phyloP scores from a whole-genome alignment of 2,888 invertebrate species.

The Chloroclysta siterata region DNA sequence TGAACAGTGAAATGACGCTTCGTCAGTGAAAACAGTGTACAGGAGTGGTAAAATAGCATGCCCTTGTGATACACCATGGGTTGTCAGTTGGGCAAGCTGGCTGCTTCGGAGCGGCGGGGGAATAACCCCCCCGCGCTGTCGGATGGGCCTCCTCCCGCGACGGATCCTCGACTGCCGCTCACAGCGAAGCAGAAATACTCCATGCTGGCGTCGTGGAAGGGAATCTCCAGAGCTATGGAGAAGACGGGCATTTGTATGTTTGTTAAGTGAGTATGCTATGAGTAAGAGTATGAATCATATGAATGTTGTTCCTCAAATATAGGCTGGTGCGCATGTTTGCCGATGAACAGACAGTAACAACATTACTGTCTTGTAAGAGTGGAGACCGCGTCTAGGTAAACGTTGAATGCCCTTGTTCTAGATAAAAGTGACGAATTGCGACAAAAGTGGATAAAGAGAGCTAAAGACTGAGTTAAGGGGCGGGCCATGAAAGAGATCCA shows the following conservation, averaged over 20 bases:
- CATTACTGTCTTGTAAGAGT: too few species aligned
- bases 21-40: slow-evolving; percentile 10
- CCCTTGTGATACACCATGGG: slow-evolving; percentile 82
- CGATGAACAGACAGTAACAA: too few species aligned
- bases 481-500: too few species aligned
- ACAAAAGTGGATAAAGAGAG: too few species aligned
- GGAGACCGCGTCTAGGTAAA: too few species aligned
- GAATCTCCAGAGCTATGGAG: slow-evolving; percentile 94
- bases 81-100: slow-evolving; percentile 91
- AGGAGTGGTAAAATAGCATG: slow-evolving; percentile 30
- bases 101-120: slow-evolving; percentile 81
- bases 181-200: slow-evolving; percentile 95
- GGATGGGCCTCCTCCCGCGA: slow-evolving; percentile 87
- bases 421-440: too few species aligned
- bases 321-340: too few species aligned
- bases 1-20: slow-evolving; percentile 14
- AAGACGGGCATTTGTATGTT: slow-evolving; percentile 96
- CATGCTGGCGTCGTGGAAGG: slow-evolving; percentile 96
- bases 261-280: slow-evolving; percentile 89
- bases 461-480: too few species aligned
- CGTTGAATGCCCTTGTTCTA: too few species aligned
- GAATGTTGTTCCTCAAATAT: too few species aligned
- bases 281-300: too few species aligned
- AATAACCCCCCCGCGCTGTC: slow-evolving; percentile 73
- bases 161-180: slow-evolving; percentile 92